Base-by-base conservation (phyloP, 2,113 vertebrate species). In the Gnathonemus longibarbis region DNA sequence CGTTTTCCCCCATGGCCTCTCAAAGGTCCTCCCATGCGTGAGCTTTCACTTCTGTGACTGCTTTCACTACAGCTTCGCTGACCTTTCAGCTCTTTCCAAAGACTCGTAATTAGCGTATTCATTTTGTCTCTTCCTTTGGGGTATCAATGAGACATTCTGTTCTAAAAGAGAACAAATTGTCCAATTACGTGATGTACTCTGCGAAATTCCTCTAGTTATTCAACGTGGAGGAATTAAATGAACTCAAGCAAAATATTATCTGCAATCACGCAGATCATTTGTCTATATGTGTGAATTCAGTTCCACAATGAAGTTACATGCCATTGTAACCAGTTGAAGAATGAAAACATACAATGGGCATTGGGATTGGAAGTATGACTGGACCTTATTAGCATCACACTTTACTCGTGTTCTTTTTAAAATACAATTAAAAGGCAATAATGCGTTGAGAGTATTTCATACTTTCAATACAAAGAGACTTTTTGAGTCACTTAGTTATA, bases 221-320 rank as follows among this genome's bases (percentile, higher is more conserved):
- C 19, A 27, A 50, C 3, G 50, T 8, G 42, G 5, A 89, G 46
- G 88, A 35, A 35, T 89, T 89, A 77, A 89, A 89, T 74, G 19
- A 74, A 27, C 45, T 74, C 15, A 89, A 19, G 88, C 24, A 89
- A 89, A 86, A 42, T 39, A 89, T 89, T 77, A 35, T 42, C 88
- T 35, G 10, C 19, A 74, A 66, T 17, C 58, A 89, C 5, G 15
- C 48, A 49, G 17, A 13, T 13, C 49, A 9, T 53, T 52, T 49
- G 50, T 50, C 48, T 19, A 17, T 83, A 31, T 42, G 8, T 21
- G 17, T 87, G 50, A 87, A 31, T 52, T 89, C 42, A 17, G 88
- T 45, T 46, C 48, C 77, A 42, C 15, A 21, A 83, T 48, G 49
- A 31, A 50, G 62, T 13, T 13, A 21, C 24, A 9, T 56, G 6